These are phyloP conservation scores for Noctua pronuba DNA, from an alignment of 2,888 invertebrate genomes.

Conservation along the genomic window DNA sequence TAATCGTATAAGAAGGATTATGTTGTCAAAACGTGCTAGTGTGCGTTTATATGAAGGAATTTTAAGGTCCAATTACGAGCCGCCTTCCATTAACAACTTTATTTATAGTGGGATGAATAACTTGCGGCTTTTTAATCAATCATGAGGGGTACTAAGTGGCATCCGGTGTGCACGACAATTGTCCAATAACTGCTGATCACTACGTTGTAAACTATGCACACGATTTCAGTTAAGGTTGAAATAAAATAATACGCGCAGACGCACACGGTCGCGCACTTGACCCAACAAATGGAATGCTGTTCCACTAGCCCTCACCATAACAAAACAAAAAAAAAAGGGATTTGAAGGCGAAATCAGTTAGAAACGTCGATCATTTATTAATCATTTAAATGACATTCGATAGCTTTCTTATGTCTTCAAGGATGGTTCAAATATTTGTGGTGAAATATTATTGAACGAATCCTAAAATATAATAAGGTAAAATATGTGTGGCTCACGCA, in stretches of 20 bases:
- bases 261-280: conserved; percentile 60
- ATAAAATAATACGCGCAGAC: conserved; percentile 57
- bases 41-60: conserved; percentile 81
- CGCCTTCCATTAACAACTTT: conserved; percentile 87
- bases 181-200: conserved; percentile 78
- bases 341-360: conserved; percentile 63
- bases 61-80: conserved; percentile 86
- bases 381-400: conserved; percentile 51
- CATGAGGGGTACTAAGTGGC: conserved; percentile 80
- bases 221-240: conserved; percentile 54
- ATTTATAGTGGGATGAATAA: conserved; percentile 87
- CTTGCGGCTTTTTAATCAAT: conserved; percentile 89
- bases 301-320: conserved; percentile 64
- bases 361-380: conserved; percentile 66
- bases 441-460: conserved; percentile 32
- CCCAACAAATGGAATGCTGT: conserved; percentile 70
- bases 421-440: conserved; percentile 37
- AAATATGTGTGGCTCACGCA: conserved; percentile 31
- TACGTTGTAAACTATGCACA: conserved; percentile 68
- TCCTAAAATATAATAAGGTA: conserved; percentile 28
- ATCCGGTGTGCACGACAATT: conserved; percentile 82
- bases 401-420: conserved; percentile 41
- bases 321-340: conserved; percentile 63
- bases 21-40: conserved; percentile 67
- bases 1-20: conserved; percentile 62